Conservation (phyloP, 2,797 vertebrate genomes). For the Peromyscus melanophrys region DNA sequence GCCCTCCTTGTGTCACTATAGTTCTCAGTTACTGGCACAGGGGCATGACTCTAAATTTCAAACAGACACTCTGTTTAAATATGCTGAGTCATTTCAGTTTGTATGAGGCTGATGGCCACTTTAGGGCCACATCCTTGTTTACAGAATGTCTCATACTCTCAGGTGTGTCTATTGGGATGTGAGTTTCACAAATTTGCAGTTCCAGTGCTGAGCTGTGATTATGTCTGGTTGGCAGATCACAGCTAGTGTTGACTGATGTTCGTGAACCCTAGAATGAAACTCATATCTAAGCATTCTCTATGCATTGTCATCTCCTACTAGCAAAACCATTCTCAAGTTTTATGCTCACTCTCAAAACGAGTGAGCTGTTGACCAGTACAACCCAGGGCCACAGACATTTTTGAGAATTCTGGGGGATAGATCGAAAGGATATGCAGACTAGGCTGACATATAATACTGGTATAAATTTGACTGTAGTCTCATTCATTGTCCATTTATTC, state of each 20-base stretch:
- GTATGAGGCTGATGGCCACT: not conserved
- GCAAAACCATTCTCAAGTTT: not conserved
- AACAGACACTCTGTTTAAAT: constrained; percentile 46
- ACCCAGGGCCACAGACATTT: not conserved
- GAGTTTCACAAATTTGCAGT: constrained; percentile 11
- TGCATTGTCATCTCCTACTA: not conserved
- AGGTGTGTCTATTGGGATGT: constrained; percentile 37
- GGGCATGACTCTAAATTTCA: not conserved
- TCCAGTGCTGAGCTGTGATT: not conserved
- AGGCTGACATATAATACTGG: not conserved
- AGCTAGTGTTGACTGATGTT: constrained; percentile 66
- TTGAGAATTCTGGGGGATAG: not conserved
- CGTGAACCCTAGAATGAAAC: constrained; percentile 38
- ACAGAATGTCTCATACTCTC: constrained; percentile 33
- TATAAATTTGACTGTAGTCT: not conserved
- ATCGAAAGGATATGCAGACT: not conserved
- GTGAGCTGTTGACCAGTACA: not conserved
- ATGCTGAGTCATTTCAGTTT: constrained; percentile 55
- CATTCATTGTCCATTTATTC: not conserved
- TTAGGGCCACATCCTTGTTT: constrained; percentile 70
- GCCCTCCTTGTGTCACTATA: not conserved
- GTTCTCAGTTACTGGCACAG: not conserved
- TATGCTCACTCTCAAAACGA: constrained; percentile 13
- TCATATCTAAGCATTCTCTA: constrained; percentile 4
- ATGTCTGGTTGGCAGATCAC: constrained; percentile 22